Evolutionary conservation across 2,113 vertebrate species (phyloP), one percentile per base, ranked within the genome.

Genomic region (Chaetodon trifascialis): DNA sequence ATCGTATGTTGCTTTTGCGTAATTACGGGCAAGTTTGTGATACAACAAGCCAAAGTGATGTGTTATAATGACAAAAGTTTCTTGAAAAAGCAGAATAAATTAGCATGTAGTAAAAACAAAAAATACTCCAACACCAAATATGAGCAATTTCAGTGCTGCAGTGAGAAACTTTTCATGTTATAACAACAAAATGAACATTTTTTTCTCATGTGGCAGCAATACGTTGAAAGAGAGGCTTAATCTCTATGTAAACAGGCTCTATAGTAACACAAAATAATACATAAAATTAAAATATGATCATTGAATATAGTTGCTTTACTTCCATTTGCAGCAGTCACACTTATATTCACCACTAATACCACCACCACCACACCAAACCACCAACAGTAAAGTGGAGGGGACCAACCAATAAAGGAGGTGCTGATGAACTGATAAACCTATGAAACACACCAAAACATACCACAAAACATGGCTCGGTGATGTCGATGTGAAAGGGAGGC

Each of bases 401-500:
- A 75, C 72, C 76, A 82, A 86, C 85, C 78, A 86, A 88, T 83
- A 73, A 42, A 80, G 49, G 55, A 76, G 76, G 72, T 75, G 79
- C 55, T 10, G 56, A 73, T 78, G 44, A 88, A 87, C 73, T 42
- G 6, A 84, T 52, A 82, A 78, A 84, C 64, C 76, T 42, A 79
- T 66, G 60, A 85, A 88, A 80, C 72, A 86, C 42, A 82, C 19
- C 17, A 80, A 86, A 59, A 47, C 12, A 76, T 51, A 88, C 62
- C 73, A 90, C 76, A 88, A 56, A 90, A 69, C 46, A 88, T 92
- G 93, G 76, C 79, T 83, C 80, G 46, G 74, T 87, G 73, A 94
- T 89, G 92, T 81, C 52, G 49, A 76, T 73, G 86, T 92, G 84
- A 85, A 21, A 69, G 63, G 82, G 84, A 83, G 81, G 78, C 84